Evolutionary conservation across 92 coral and sea anemone genomes (phyloP).

Genomic region (Heteractis magnifica): DNA sequence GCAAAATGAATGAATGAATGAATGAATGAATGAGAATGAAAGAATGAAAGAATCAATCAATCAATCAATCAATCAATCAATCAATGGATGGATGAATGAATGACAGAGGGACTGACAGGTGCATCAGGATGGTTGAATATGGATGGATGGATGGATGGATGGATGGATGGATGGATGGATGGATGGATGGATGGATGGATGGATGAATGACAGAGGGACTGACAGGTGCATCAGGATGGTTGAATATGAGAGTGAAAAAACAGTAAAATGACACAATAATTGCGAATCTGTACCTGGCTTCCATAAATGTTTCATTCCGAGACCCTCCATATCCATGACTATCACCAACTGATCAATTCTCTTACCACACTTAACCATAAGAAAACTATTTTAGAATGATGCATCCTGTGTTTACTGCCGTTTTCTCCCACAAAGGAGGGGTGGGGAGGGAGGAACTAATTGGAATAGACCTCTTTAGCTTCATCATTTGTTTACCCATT

Average conservation of each 20-base stretch:
- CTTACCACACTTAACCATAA: slow-evolving; percentile 32
- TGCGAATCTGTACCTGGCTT: slow-evolving; percentile 43
- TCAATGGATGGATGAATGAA: no score
- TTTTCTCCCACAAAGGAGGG: no score
- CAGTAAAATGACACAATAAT: not conserved
- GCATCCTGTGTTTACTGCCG: no score
- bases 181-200: not conserved
- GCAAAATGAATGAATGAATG: no score
- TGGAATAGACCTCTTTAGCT: no score
- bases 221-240: not conserved
- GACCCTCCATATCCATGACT: slow-evolving; percentile 62
- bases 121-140: not conserved
- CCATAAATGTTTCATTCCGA: slow-evolving; percentile 65
- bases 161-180: not conserved
- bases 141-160: not conserved
- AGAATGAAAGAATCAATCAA: no score
- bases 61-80: no score
- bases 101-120: not conserved
- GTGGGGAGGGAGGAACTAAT: no score
- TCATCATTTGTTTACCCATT: no score
- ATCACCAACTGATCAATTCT: slow-evolving; percentile 54
- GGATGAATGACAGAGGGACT: not conserved
- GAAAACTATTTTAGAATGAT: not conserved
- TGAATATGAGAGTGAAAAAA: not conserved
- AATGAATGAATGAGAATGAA: not conserved